Evolutionary conservation across 2,888 invertebrate species (phyloP).

Genomic region (Hartigia nigra): DNA sequence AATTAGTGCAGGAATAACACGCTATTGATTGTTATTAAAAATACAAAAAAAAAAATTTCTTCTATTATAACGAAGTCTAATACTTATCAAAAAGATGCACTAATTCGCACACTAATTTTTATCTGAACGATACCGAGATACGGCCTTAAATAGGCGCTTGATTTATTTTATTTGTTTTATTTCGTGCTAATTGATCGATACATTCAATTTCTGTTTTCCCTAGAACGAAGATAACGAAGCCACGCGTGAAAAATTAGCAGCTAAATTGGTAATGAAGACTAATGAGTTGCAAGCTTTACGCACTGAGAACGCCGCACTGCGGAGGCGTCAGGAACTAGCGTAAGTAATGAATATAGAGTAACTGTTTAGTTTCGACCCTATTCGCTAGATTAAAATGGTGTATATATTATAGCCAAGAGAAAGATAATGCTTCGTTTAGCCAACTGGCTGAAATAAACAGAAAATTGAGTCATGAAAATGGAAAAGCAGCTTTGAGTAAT

Average conservation of each 20-base stretch:
- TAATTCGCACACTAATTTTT: not conserved
- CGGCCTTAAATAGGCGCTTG: not conserved
- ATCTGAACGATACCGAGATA: not conserved
- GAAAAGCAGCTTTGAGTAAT: slow-evolving; percentile 32
- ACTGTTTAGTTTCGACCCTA: not conserved
- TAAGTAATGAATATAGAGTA: slow-evolving; percentile 24
- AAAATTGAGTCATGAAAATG: slow-evolving; percentile 11
- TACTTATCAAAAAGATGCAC: not conserved
- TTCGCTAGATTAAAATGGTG: not conserved
- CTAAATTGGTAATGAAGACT: slow-evolving; percentile 68
- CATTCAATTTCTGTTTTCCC: not conserved
- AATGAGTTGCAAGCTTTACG: slow-evolving; percentile 53
- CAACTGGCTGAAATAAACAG: slow-evolving; percentile 41
- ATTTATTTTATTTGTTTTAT: not conserved
- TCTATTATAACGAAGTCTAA: not conserved
- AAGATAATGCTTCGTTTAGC: slow-evolving; percentile 37
- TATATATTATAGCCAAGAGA: slow-evolving; percentile 39
- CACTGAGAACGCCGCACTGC: slow-evolving; percentile 35
- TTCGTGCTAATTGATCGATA: not conserved
- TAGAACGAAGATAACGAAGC: slow-evolving; percentile 66
- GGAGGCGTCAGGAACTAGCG: slow-evolving; percentile 38
- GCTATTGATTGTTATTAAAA: not conserved
- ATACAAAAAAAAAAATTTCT: not conserved
- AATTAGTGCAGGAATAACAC: not conserved
- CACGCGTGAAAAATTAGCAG: slow-evolving; percentile 68